These are phyloP conservation scores for Pseudococcus jackbeardsleyi DNA, from an alignment of 2,888 invertebrate genomes.

Conservation along the genomic window DNA sequence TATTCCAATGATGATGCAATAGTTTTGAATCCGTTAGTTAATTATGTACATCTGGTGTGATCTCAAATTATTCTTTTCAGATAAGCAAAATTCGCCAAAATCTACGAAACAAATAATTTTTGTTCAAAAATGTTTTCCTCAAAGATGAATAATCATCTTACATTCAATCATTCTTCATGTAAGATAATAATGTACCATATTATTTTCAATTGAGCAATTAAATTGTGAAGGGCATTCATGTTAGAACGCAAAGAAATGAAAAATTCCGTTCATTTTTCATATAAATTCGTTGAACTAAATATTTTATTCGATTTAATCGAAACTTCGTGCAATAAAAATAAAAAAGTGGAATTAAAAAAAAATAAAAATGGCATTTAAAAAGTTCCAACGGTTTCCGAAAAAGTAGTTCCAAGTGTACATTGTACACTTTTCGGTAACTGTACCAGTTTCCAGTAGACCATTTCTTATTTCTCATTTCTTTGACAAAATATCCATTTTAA, in stretches of 20 bases:
- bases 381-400: constrained; percentile 46
- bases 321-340: background rate
- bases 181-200: too few species aligned
- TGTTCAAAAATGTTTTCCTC: too few species aligned
- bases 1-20: background rate
- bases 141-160: too few species aligned
- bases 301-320: background rate
- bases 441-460: background rate
- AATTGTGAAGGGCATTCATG: too few species aligned
- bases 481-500: background rate
- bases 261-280: background rate
- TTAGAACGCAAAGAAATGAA: too few species aligned
- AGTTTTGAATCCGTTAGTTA: background rate
- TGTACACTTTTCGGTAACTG: background rate
- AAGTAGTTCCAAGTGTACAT: constrained; percentile 46
- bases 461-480: background rate
- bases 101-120: too few species aligned
- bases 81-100: too few species aligned
- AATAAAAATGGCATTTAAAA: constrained; percentile 10
- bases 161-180: too few species aligned
- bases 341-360: constrained; percentile 23
- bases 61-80: too few species aligned
- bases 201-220: too few species aligned
- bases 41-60: too few species aligned
- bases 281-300: background rate